phyloP scores from a whole-genome alignment of 2,888 invertebrate genomes.

The Hoplodrina ambigua region DNA sequence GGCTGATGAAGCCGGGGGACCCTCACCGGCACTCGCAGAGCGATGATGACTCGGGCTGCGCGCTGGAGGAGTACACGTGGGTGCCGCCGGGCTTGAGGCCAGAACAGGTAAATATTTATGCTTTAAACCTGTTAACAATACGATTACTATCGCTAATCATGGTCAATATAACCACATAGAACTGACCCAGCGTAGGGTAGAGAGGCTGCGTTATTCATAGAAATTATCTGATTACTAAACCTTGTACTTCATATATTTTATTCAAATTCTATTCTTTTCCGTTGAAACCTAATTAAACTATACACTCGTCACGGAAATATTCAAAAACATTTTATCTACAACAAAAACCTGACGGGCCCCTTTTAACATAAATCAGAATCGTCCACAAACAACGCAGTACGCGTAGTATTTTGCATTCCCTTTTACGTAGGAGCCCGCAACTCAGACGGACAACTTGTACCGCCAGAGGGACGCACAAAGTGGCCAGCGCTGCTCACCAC shows the following conservation, averaged over 20 bases:
- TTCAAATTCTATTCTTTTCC: background rate
- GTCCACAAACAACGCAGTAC: conserved; percentile 38
- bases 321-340: conserved; percentile 1
- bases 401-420: conserved; percentile 37
- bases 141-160: background rate
- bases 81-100: conserved; percentile 98
- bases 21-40: conserved; percentile 97
- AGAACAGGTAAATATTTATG: conserved; percentile 95
- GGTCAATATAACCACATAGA: background rate
- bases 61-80: conserved; percentile 99
- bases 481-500: conserved; percentile 45
- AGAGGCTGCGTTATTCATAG: background rate
- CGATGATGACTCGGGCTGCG: conserved; percentile 99
- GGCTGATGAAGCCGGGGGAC: conserved; percentile 92
- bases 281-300: background rate
- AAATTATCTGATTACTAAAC: background rate
- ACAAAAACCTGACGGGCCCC: background rate
- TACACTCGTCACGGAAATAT: background rate
- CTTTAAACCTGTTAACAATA: background rate
- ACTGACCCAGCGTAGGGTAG: background rate
- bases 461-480: conserved; percentile 36
- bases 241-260: background rate
- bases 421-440: conserved; percentile 17
- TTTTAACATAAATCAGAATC: conserved; percentile 21
- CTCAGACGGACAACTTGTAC: conserved; percentile 34